Evolutionary conservation across 2,113 vertebrate species (phyloP), one percentile per base, ranked within the genome.

Genomic region (Calyptomena viridis): DNA sequence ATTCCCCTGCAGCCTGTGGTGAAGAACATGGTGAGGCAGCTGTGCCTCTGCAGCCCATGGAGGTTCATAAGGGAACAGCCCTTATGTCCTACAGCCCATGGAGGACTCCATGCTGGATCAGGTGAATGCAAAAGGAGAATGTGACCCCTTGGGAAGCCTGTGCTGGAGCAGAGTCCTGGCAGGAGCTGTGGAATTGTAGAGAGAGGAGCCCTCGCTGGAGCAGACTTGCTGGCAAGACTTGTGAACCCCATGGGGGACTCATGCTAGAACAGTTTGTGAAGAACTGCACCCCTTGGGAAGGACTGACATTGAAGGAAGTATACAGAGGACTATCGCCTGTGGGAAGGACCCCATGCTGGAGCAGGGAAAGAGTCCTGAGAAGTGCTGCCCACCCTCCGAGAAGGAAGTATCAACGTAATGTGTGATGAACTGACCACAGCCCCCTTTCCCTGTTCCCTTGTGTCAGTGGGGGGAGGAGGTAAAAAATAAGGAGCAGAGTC

Each of bases 391-490:
- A 40, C 40, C 40, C n/a, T n/a, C 21, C 13, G 13, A 35, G 56
- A 21, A 58, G 33, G 21, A n/a, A 35, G 56, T 35, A 14, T 22
- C 20, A 8, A 20, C 55, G n/a, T 5, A 4, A 50, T 25, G 49
- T 50, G 49, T n/a, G 33, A n/a, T 22, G 56, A 58, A 35, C 56
- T 14, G 21, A 58, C 21, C 56, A 58, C 56, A 58, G 33, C 12
- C 33, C 56, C 33, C 12, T 12, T 58, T n/a, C 17, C 33, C 56
- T 23, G 33, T n/a, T 31, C 23, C 22, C 10, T 55, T 62, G 33
- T 1, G 0, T 16, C 2, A 2, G 27, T 33, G 14, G 28, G 12
- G 33, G 28, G 23, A 71, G 53, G 53, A 77, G 37, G 46, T 14
- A 12, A 17, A 60, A 56, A 16, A 40, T 21, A 49, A 28, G 47